These are phyloP conservation scores for Bombus polaris DNA, from an alignment of 1,140 invertebrate genomes.

Conservation along the genomic window DNA sequence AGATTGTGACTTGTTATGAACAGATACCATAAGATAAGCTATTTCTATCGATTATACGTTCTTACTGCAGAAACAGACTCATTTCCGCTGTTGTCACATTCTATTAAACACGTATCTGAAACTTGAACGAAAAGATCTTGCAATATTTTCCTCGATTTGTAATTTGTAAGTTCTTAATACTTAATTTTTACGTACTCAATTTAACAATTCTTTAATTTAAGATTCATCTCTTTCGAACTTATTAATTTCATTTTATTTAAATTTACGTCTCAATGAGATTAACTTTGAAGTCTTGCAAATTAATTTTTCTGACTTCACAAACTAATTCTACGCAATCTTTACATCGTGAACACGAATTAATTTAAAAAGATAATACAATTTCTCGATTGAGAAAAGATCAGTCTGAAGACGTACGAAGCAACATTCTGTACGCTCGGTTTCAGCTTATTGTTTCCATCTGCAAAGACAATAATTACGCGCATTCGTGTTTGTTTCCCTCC, in stretches of 20 bases:
- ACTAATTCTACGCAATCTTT: not conserved
- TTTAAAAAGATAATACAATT: not conserved
- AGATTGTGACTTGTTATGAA: not conserved
- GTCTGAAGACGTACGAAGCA: not conserved
- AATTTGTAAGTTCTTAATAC: no score
- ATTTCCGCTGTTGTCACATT: no score
- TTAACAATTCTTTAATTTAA: no score
- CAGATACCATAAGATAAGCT: no score
- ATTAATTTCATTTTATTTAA: not conserved
- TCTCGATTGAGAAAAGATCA: not conserved
- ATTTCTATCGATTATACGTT: no score
- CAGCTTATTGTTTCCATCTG: conserved; percentile 26
- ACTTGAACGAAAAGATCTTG: no score
- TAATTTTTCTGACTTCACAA: not conserved
- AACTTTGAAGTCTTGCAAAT: not conserved
- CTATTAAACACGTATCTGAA: no score
- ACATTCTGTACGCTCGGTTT: not conserved
- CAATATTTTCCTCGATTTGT: no score
- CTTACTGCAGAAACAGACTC: no score
- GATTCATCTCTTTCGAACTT: no score
- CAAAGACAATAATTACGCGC: conserved; percentile 27
- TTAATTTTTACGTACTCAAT: no score
- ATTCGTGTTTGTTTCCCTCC: not conserved
- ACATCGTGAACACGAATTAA: not conserved
- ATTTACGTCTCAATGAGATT: not conserved